These are phyloP conservation scores for Sycophila texana DNA, from an alignment of 2,888 invertebrate genomes.

Conservation along the genomic window DNA sequence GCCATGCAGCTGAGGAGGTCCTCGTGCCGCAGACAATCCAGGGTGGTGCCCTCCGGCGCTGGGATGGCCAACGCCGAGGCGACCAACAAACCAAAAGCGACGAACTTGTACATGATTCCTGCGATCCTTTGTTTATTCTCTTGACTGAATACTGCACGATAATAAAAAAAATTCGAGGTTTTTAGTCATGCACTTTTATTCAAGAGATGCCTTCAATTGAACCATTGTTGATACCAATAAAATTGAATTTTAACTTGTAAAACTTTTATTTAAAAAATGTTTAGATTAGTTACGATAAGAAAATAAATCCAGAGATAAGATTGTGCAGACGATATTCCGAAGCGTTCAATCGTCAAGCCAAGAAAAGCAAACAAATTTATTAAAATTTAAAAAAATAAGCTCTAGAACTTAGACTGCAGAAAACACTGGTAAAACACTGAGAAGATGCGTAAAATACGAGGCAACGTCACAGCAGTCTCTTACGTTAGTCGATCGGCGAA, in stretches of 20 bases:
- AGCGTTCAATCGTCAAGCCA: too few relatives aligned
- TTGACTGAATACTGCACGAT: slow-evolving; percentile 1
- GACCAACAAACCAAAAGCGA: slow-evolving; percentile 68
- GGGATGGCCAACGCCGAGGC: slow-evolving; percentile 71
- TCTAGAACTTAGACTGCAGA: too few relatives aligned
- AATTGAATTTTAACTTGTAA: too few relatives aligned
- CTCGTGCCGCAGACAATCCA: slow-evolving; percentile 72
- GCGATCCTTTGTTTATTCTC: slow-evolving; percentile 14
- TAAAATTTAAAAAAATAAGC: too few relatives aligned
- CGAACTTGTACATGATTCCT: slow-evolving; percentile 75
- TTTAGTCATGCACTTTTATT: not conserved
- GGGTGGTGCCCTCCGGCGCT: slow-evolving; percentile 58
- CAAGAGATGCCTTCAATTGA: too few relatives aligned
- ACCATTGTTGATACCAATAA: too few relatives aligned
- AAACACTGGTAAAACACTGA: too few relatives aligned
- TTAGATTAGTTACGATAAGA: too few relatives aligned
- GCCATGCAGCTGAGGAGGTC: slow-evolving; percentile 79
- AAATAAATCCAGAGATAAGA: too few relatives aligned
- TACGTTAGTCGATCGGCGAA: slow-evolving; percentile 16
- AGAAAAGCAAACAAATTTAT: too few relatives aligned
- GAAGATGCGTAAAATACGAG: not conserved
- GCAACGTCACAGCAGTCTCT: not conserved
- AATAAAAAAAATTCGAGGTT: not conserved
- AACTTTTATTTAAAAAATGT: too few relatives aligned
- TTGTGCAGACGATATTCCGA: too few relatives aligned